Percentiles rank a stretch among this genome's conserved stretches.
Conservation (phyloP, 1,140 invertebrate species). For the Heliconius melpomene region DNA sequence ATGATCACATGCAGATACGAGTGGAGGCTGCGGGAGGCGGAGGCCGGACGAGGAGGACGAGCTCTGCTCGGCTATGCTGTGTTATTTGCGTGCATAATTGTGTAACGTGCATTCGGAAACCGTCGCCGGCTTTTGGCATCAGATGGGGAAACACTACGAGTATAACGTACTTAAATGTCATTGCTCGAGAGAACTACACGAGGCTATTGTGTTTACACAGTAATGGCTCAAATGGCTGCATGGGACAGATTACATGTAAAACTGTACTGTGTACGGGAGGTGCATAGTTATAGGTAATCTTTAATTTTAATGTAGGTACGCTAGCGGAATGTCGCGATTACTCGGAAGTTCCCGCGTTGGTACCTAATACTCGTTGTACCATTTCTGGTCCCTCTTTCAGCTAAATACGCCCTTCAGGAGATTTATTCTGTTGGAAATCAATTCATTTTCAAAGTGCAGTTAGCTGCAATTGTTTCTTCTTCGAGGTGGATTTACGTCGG, state of each 20-base stretch:
- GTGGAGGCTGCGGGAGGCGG: neutral
- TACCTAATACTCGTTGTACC: no score
- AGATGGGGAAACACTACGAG: neutral
- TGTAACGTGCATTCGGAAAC: neutral
- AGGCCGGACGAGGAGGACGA: no score
- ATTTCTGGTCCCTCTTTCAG: no score
- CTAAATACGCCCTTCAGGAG: no score
- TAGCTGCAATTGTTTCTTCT: conserved; percentile 20
- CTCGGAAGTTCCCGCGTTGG: no score
- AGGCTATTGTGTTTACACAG: neutral
- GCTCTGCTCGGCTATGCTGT: no score
- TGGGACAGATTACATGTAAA: neutral
- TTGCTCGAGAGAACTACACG: neutral
- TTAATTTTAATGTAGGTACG: no score
- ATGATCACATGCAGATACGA: neutral
- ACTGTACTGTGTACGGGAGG: no score
- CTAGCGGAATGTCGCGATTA: neutral
- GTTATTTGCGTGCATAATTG: neutral
- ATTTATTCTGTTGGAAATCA: no score
- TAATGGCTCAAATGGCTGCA: neutral
- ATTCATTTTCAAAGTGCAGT: conserved; percentile 28
- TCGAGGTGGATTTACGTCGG: conserved; percentile 19
- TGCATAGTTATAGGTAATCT: no score
- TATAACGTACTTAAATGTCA: neutral
- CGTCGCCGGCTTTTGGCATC: conserved; percentile 1